Base-by-base conservation (phyloP, 2,888 invertebrate genomes). In the Drosophila falleni region DNA sequence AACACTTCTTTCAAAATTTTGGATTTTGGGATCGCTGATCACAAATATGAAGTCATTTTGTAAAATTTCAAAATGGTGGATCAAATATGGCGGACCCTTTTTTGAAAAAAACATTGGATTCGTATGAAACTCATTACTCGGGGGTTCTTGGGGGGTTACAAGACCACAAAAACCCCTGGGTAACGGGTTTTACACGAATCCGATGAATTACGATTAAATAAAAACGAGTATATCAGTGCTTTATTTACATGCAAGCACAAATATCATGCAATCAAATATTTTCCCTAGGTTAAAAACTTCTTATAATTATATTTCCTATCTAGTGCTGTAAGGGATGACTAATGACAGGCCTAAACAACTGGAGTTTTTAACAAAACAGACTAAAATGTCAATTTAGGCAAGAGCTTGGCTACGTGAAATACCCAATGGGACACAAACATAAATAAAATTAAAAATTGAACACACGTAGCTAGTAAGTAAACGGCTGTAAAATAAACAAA, bases 361-460 rank as follows among this genome's bases (percentile, higher is more conserved):
- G 29, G 15, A 41, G 26, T 19, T 11, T 31, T 44, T 19, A 55
- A 31, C 19, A 31, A 16, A 15, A 31, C 55, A 46, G 42, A 46
- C 47, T 49, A 65, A 59, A 49, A 61, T 50, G 54, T 61, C 54
- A 58, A 64, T 65, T 55, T 49, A 67, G 50, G 11, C 15, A 11
- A 53, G 13, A 37, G 29, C n/a, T 39, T 3, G 41, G 8, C 33
- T 1, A 19, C 26, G 44, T 8, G 29, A 8, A 15, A 31, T 16
- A 56, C 16, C 1, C 3, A 23, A 23, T 23, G 23, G 23, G 23
- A 23, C 23, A 23, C 23, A 23, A 23, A 23, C 23, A 23, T 23
- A 23, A 23, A 68, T n/a, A 39, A 23, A 49, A 37, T 13, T 26
- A 29, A 46, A 23, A 11, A 55, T 41, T 44, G 29, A 11, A 42